Base-by-base conservation (phyloP, 2,113 vertebrate genomes). In the Serilophus lunatus region DNA sequence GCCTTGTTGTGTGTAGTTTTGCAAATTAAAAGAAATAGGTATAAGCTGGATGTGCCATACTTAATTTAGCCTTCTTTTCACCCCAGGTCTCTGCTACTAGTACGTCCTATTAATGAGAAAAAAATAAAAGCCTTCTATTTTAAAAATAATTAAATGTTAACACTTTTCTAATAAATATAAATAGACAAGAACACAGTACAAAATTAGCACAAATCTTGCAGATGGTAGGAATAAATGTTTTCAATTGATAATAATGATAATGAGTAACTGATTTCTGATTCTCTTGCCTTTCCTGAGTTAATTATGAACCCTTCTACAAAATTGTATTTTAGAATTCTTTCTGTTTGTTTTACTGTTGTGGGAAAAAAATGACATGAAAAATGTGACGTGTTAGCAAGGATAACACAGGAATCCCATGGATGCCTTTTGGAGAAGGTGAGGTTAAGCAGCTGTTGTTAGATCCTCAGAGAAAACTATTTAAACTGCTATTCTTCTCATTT, bases 231-330 rank as follows among this genome's bases (percentile, higher is more conserved):
- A 82, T 59, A 59, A 88, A 56, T 68, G 28, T 94, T 94, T 95
- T 92, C 61, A 35, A 88, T 97, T 61, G 36, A 89, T 96, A 94
- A 78, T 87, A 79, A 76, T 96, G 96, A 95, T 93, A 97, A 74
- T 47, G 70, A 92, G 68, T 88, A 92, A 94, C 92, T 95, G 95
- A 96, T 97, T 96, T 90, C 80, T 95, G 66, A 78, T 86, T 96
- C 84, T 66, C 81, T 94, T 88, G 82, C 72, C 38, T 96, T 92
- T 94, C 86, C 71, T 12, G 19, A 95, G 82, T 96, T 97, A 96
- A 97, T 97, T 97, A 96, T 78, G 93, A 96, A 79, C 63, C 54
- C 80, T 98, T 95, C 90, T 69, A 92, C 49, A 85, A 96, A 97
- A 97, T 97, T 94, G 69, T 82, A 24, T 96, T 96, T 97, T 88